Conservation (phyloP, 2,797 vertebrate genomes). For the Mycteria americana region DNA sequence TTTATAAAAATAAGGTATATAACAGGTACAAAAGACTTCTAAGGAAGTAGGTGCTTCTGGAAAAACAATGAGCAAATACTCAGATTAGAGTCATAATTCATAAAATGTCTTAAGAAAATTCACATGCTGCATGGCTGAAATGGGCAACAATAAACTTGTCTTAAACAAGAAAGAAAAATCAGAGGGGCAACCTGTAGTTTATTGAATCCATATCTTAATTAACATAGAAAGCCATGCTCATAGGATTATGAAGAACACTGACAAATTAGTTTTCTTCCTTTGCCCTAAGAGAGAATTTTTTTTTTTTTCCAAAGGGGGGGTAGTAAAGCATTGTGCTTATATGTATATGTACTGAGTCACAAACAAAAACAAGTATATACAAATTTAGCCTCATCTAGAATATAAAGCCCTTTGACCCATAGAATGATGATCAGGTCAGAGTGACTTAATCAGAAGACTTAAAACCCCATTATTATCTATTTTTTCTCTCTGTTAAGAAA, state of each 20-base stretch:
- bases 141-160: neutral
- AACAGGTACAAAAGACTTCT: neutral
- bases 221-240: neutral
- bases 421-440: neutral
- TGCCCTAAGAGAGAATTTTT: neutral
- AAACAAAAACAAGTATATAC: neutral
- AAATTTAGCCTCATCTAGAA: neutral
- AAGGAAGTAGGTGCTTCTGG: neutral
- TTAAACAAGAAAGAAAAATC: neutral
- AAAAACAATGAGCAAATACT: neutral
- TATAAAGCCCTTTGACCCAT: neutral
- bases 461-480: neutral
- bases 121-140: neutral
- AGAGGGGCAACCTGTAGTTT: neutral
- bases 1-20: neutral
- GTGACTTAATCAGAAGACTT: neutral
- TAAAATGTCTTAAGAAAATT: neutral
- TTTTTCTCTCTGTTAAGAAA: neutral
- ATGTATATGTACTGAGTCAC: neutral
- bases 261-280: neutral
- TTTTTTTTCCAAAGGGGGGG: neutral
- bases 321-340: neutral
- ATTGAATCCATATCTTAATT: neutral
- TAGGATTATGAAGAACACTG: neutral
- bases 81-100: neutral